A percentile compares a stretch with the other conserved stretches of the same genome.
phyloP scores from a whole-genome alignment of 2,888 invertebrate genomes.

The Dascillus cervinus region DNA sequence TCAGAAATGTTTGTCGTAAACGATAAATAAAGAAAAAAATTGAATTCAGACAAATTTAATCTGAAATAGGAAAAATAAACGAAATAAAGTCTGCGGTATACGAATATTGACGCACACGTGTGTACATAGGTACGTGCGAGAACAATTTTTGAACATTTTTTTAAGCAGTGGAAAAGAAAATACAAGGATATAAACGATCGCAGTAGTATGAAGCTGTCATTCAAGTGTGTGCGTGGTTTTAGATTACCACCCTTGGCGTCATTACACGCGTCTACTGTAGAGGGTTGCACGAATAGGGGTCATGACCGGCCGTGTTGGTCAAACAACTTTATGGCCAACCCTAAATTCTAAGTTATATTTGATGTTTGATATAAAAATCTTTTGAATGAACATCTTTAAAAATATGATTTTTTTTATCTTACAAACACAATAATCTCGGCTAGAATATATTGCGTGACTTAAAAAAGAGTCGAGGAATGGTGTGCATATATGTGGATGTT shows the following conservation, averaged over 20 bases:
- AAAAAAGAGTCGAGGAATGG: slow-evolving; percentile 6
- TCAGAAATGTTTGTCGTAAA: slow-evolving; percentile 1
- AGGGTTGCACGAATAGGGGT: background rate
- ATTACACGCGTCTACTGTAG: slow-evolving; percentile 5
- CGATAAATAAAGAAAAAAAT: background rate
- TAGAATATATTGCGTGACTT: slow-evolving; percentile 5
- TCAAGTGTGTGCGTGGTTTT: slow-evolving; percentile 14
- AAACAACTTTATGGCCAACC: background rate
- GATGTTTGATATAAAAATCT: background rate
- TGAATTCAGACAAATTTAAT: no score
- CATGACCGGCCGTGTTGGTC: background rate
- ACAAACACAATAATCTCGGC: no score
- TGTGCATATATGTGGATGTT: slow-evolving; percentile 8
- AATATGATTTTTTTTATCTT: background rate
- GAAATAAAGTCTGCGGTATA: no score
- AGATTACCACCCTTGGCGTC: slow-evolving; percentile 15
- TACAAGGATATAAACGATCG: slow-evolving; percentile 13
- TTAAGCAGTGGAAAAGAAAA: slow-evolving; percentile 9
- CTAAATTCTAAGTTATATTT: no score
- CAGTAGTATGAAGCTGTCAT: slow-evolving; percentile 12
- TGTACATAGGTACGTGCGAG: no score
- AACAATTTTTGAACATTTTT: slow-evolving; percentile 1
- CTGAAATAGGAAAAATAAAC: no score
- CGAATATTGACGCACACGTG: no score
- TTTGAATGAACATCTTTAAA: background rate